Conservation (phyloP, 2,797 vertebrate species). For the Synanceia verrucosa region DNA sequence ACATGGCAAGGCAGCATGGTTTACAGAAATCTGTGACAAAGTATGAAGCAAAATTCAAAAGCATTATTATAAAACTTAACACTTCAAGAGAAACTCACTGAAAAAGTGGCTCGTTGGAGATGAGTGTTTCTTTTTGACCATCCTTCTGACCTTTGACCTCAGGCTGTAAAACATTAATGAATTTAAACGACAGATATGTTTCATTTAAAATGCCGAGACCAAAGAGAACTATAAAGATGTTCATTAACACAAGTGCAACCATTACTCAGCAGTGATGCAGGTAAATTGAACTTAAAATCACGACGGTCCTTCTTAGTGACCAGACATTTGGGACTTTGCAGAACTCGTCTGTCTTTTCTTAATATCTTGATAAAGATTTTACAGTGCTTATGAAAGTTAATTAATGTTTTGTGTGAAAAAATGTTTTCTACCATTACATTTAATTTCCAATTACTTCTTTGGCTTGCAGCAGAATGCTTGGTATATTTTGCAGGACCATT, state of each 20-base stretch:
- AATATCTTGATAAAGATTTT: background rate
- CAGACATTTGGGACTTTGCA: conserved; percentile 4
- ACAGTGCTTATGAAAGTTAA: background rate
- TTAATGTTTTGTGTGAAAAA: background rate
- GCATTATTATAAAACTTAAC: background rate
- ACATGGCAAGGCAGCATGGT: conserved; percentile 38
- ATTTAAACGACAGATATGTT: conserved; percentile 10
- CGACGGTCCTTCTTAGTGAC: background rate
- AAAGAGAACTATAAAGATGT: background rate
- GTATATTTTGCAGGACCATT: background rate
- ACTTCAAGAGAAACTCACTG: background rate
- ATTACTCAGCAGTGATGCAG: background rate
- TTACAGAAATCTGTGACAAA: conserved; percentile 25
- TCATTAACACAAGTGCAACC: background rate
- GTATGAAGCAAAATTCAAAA: conserved; percentile 15
- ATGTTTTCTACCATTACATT: background rate
- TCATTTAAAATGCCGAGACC: conserved; percentile 1
- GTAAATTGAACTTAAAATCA: background rate
- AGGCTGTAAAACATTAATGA: background rate
- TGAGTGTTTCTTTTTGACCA: background rate
- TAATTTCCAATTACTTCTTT: conserved; percentile 8
- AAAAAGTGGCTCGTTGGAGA: background rate
- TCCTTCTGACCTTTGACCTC: background rate
- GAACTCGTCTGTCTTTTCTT: background rate
- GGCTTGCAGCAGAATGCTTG: conserved; percentile 18